A percentile compares a stretch with the other conserved stretches of the same genome.
Evolutionary conservation across 2,888 invertebrate genomes (phyloP).

Genomic region (Biston stratarius): DNA sequence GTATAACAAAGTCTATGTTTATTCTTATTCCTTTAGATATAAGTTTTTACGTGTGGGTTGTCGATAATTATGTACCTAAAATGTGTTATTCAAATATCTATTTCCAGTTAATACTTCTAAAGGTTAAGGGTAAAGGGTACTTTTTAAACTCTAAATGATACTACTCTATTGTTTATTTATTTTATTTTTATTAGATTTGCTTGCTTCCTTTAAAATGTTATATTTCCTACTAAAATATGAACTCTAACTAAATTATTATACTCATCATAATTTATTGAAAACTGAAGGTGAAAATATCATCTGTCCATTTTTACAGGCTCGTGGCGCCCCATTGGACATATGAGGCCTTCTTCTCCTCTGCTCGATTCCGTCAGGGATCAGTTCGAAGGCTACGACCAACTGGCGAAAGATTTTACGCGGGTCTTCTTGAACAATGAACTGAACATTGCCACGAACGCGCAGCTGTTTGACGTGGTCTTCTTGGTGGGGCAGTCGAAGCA

Average conservation of each 20-base stretch:
- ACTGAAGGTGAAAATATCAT: background rate
- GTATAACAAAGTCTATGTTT: no score
- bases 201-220: no score
- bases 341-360: conserved; percentile 96
- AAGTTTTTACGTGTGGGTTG: conserved; percentile 4
- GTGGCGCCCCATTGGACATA: conserved; percentile 97
- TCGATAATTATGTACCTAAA: background rate
- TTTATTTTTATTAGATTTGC: no score
- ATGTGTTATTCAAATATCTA: background rate
- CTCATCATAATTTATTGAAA: background rate
- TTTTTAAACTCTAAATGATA: no score
- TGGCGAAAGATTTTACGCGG: conserved; percentile 96
- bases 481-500: conserved; percentile 96
- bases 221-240: background rate
- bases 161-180: no score
- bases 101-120: background rate
- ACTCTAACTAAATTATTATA: background rate
- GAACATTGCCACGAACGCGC: conserved; percentile 92
- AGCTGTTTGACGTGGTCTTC: conserved; percentile 96
- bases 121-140: background rate
- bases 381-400: conserved; percentile 97
- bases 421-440: conserved; percentile 95
- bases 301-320: conserved; percentile 86
- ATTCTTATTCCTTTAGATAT: background rate
- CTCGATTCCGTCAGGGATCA: conserved; percentile 97